These are phyloP conservation scores for Macrochelys suwanniensis DNA, from an alignment of 2,797 vertebrate genomes.

Conservation along the genomic window DNA sequence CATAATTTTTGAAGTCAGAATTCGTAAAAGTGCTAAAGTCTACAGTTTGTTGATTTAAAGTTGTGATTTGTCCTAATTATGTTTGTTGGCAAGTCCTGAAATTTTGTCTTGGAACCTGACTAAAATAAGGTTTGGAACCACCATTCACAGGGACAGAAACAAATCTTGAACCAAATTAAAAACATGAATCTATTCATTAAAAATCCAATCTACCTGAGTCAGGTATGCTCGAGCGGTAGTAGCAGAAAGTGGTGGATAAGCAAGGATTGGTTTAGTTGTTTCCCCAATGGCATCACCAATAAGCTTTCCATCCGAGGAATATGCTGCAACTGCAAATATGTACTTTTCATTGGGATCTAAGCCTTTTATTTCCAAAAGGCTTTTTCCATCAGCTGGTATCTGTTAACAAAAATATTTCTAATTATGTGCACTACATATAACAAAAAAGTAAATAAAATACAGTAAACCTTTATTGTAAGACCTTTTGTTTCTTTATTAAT, in stretches of 20 bases:
- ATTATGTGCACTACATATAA: neutral
- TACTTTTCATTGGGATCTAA: constrained; percentile 93
- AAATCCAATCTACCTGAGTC: constrained; percentile 83
- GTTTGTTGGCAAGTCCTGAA: neutral
- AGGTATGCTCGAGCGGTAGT: constrained; percentile 88
- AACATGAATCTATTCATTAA: neutral
- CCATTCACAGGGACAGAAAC: neutral
- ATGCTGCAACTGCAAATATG: constrained; percentile 94
- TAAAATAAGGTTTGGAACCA: neutral
- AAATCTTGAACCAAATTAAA: neutral
- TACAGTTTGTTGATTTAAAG: neutral
- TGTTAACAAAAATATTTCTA: constrained; percentile 75
- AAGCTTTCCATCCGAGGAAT: constrained; percentile 87
- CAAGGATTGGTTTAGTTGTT: constrained; percentile 89
- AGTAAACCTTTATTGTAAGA: neutral
- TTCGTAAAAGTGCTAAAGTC: neutral
- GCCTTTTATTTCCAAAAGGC: constrained; percentile 85
- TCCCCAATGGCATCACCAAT: constrained; percentile 89
- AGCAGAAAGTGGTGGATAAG: constrained; percentile 88
- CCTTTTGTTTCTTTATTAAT: neutral
- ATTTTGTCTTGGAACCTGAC: neutral
- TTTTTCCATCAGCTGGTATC: constrained; percentile 87
- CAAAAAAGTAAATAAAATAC: neutral
- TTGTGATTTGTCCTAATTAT: neutral
- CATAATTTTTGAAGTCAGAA: neutral